Base-by-base conservation (phyloP, 2,888 invertebrate genomes). In the Pheosia gnoma region DNA sequence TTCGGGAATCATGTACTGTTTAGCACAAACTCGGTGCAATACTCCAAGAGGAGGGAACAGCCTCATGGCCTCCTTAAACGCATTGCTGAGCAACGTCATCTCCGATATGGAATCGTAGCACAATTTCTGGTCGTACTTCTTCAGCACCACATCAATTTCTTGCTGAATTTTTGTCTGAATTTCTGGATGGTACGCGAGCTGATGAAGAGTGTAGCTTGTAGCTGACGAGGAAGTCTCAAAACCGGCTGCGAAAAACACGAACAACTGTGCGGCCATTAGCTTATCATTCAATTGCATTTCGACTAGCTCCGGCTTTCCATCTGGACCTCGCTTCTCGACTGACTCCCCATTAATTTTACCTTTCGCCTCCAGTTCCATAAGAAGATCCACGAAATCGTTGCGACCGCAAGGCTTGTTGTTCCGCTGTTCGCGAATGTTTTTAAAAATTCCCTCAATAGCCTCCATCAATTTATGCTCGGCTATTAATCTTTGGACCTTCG, bases 141-240 rank as follows among this genome's bases (percentile, higher is more conserved):
- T 60, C 4, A 89, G 65, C 0, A 88, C 85, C 51, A 68, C 60
- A 57, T 90, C 91, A 11, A 93, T 87, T 70, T 94, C 88, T 1
- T 79, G 72, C 60, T 88, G 88, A 51, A 89, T 72, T 58, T 81
- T 84, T 25, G 67, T 65, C 63, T 93, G 94, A 39, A 85, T 74
- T 7, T 91, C 86, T 1, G 86, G 88, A 61, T 93, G 73, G 49
- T 77, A 84, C 0, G 94, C 92, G 0, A 94, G 78, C 63, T 88
- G 81, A 61, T 91, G 89, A 25, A 91, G 72, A 10, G 83, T 79
- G 59, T 77, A 89, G 61, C 89, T 90, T 2, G 91, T 86, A 3
- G 89, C 84, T 0, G 89, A 88, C 0, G 94, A 90, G 0, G 92
- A 90, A 0, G 94, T 93, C 68, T 93, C 93, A 47, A 90, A 93